Evolutionary conservation across 1,140 invertebrate species (phyloP).

Genomic region (Halictus rubicundus): DNA sequence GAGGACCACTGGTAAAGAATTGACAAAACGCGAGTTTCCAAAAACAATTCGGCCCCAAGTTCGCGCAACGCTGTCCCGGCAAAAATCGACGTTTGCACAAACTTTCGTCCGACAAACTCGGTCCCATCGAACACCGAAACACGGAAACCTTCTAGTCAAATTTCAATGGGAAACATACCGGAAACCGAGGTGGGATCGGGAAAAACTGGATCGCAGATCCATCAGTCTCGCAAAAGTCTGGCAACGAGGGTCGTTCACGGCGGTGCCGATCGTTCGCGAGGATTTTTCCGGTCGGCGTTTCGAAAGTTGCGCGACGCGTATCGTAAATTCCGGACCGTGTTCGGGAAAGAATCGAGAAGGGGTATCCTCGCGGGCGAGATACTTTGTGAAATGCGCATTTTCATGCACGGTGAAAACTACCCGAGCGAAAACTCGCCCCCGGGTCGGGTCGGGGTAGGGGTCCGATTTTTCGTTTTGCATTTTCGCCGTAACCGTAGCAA

Average conservation of each 20-base stretch:
- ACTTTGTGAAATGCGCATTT: constrained; percentile 45
- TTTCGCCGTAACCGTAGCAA: neutral
- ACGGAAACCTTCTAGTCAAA: no score
- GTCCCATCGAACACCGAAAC: no score
- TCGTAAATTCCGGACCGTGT: constrained; percentile 19
- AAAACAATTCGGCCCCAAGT: no score
- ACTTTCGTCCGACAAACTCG: no score
- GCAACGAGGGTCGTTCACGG: neutral
- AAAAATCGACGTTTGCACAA: no score
- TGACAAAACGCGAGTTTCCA: no score
- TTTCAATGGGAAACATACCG: no score
- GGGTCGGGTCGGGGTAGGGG: no score
- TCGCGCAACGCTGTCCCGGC: no score
- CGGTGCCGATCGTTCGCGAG: neutral
- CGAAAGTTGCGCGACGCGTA: neutral
- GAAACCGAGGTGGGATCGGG: no score
- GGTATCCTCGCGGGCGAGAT: constrained; percentile 11
- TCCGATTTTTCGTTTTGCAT: constrained; percentile 14
- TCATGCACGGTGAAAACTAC: constrained; percentile 55
- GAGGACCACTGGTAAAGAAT: no score
- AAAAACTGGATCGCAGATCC: no score
- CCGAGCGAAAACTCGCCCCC: constrained; percentile 37
- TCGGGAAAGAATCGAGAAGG: neutral
- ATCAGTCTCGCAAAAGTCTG: neutral
- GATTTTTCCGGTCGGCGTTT: neutral